phyloP scores from a whole-genome alignment of 2,888 invertebrate genomes.

The Conus canariensis region DNA sequence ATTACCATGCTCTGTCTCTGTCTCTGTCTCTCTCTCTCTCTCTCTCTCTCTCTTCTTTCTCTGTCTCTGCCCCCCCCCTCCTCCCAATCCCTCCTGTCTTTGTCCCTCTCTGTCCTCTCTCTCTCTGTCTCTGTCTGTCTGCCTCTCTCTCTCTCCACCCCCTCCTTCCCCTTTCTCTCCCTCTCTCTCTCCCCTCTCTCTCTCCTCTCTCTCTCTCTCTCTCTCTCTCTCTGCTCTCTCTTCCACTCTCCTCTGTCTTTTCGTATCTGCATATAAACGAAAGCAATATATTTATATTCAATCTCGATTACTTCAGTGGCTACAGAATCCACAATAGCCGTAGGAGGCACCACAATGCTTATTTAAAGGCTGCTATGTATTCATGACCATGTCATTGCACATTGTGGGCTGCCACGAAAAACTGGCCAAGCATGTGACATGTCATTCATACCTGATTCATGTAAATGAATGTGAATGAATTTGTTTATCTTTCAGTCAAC shows the following conservation, averaged over 20 bases:
- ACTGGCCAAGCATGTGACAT: too few relatives aligned
- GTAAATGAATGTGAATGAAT: neutral
- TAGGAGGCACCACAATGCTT: too few relatives aligned
- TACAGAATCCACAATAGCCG: too few relatives aligned
- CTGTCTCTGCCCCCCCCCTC: neutral
- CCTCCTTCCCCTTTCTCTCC: neutral
- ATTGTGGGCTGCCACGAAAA: too few relatives aligned
- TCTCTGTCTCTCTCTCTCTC: constrained; percentile 15
- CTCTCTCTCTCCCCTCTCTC: neutral
- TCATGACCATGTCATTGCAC: too few relatives aligned
- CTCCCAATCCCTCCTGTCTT: neutral
- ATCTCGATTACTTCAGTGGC: too few relatives aligned
- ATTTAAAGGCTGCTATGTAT: too few relatives aligned
- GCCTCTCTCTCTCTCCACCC: neutral
- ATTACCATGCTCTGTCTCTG: neutral
- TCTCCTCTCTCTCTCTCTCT: neutral
- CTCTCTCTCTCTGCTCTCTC: neutral
- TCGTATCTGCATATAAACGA: too few relatives aligned
- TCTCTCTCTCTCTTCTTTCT: constrained; percentile 7
- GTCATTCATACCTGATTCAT: neutral
- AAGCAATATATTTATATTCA: too few relatives aligned
- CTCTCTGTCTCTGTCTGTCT: too few relatives aligned
- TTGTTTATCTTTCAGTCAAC: too few relatives aligned
- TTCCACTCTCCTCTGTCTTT: neutral
- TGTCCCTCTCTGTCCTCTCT: constrained; percentile 15